A percentile compares a stretch with the other conserved stretches of the same genome.
Evolutionary conservation across 2,113 vertebrate genomes (phyloP).

Genomic region (Sinocyclocheilus anshuiensis): DNA sequence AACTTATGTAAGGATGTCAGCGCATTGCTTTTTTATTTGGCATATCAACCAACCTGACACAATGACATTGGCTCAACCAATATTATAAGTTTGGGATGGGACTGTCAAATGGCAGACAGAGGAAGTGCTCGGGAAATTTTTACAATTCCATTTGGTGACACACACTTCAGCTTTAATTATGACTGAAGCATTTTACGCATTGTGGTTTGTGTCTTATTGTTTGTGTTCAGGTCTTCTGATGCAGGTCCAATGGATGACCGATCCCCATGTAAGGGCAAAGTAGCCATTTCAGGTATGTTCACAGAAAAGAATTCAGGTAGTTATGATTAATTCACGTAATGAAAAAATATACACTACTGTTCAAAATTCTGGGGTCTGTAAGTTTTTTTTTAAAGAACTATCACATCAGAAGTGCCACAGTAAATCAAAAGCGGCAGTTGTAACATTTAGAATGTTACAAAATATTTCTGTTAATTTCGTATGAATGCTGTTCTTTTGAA

Average conservation of each 20-base stretch:
- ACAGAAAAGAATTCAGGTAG: background rate
- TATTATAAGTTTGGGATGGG: too few species aligned
- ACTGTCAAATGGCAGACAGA: background rate
- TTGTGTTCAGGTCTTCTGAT: conserved; percentile 80
- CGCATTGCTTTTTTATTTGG: background rate
- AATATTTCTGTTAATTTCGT: too few species aligned
- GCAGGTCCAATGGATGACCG: conserved; percentile 76
- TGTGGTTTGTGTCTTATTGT: background rate
- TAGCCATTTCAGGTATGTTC: conserved; percentile 85
- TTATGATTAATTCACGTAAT: background rate
- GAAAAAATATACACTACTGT: background rate
- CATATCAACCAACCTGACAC: background rate
- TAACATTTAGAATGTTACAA: background rate
- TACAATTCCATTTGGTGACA: too few species aligned
- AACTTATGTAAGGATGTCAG: background rate
- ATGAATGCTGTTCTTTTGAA: too few species aligned
- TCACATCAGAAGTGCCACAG: background rate
- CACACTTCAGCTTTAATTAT: background rate
- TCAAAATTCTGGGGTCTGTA: background rate
- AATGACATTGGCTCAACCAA: background rate
- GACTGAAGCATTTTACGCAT: background rate
- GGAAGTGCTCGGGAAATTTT: background rate
- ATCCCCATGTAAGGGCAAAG: conserved; percentile 84
- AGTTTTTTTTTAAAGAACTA: background rate
- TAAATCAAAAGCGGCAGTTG: background rate